These are phyloP conservation scores for Champsocephalus gunnari DNA, from an alignment of 2,797 vertebrate species.

Conservation along the genomic window DNA sequence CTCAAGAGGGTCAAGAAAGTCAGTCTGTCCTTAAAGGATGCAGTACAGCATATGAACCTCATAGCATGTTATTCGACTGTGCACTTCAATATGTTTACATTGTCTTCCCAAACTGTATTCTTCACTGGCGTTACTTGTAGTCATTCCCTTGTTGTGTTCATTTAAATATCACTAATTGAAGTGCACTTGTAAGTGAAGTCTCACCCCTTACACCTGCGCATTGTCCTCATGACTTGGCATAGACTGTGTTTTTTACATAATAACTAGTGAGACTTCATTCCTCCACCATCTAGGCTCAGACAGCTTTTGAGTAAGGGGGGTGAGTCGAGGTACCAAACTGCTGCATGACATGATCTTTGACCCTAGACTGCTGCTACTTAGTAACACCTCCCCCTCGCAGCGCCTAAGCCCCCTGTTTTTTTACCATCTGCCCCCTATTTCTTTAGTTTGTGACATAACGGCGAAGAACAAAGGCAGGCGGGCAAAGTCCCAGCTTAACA, in stretches of 20 bases:
- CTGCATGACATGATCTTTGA: conserved; percentile 56
- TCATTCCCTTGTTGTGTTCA: neutral
- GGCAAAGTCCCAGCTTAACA: conserved; percentile 7
- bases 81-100: neutral
- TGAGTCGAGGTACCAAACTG: conserved; percentile 45
- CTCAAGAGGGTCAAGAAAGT: conserved; percentile 5
- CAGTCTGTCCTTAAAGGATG: neutral
- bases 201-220: neutral
- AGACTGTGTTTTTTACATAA: conserved; percentile 45
- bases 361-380: conserved; percentile 61
- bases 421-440: conserved; percentile 29
- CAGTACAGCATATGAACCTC: neutral
- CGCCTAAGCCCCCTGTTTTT: conserved; percentile 6
- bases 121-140: neutral
- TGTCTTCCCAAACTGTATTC: neutral
- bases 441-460: conserved; percentile 27
- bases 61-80: neutral
- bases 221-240: conserved; percentile 41
- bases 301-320: conserved; percentile 50
- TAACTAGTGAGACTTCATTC: conserved; percentile 35
- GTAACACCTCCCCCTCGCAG: conserved; percentile 34
- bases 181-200: conserved; percentile 11
- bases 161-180: conserved; percentile 3
- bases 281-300: conserved; percentile 22
- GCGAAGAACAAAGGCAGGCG: conserved; percentile 24